Conservation (phyloP, 2,797 vertebrate genomes). For the Rhabdomys pumilio region DNA sequence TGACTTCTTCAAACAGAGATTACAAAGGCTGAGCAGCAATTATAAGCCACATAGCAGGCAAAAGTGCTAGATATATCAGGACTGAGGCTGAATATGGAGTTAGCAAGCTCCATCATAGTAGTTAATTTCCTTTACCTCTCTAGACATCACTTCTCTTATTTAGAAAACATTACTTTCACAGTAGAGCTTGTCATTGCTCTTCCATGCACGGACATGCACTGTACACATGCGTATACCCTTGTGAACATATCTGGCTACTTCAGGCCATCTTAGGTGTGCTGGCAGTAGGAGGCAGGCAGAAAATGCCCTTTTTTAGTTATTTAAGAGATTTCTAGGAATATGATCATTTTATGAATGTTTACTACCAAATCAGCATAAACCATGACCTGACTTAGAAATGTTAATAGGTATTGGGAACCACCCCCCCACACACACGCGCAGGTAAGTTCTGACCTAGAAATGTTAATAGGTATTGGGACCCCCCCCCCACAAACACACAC, state of each 20-base stretch:
- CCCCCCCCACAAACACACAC: no score
- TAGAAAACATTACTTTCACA: not conserved
- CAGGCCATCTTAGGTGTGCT: not conserved
- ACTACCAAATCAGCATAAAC: not conserved
- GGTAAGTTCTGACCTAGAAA: not conserved
- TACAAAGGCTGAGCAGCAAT: not conserved
- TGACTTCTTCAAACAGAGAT: not conserved
- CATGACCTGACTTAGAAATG: not conserved
- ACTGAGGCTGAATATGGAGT: not conserved
- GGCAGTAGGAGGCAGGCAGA: not conserved
- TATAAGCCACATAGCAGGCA: not conserved
- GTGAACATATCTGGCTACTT: not conserved
- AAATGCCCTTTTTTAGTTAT: not conserved
- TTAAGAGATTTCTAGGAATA: not conserved
- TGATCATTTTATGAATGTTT: not conserved
- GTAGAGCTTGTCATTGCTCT: accelerated
- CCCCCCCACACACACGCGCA: not conserved
- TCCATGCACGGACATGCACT: no score
- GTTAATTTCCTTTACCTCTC: not conserved
- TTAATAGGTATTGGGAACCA: not conserved
- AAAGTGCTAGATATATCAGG: not conserved
- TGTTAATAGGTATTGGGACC: not conserved
- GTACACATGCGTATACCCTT: not conserved
- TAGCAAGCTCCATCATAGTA: not conserved
- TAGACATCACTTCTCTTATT: not conserved